phyloP scores from a whole-genome alignment of 2,113 vertebrate genomes.

The Hystrix brachyura region DNA sequence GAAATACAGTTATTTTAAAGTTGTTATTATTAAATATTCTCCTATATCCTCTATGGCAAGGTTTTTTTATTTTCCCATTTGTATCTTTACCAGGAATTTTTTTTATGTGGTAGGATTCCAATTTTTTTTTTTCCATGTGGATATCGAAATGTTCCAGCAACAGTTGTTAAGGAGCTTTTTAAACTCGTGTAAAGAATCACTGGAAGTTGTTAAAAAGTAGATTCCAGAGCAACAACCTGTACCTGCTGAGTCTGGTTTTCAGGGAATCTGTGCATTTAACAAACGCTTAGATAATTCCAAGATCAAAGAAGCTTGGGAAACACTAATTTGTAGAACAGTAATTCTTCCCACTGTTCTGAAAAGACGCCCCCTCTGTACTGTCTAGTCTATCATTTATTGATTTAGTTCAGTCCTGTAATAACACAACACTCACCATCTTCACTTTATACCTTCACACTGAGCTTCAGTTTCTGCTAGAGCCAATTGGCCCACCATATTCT shows the following conservation, averaged over 20 bases:
- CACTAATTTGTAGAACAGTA: neutral
- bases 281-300: neutral
- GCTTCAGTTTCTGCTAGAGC: neutral
- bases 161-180: neutral
- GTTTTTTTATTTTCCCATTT: neutral
- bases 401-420: neutral
- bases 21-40: neutral
- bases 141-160: neutral
- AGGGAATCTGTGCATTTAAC: neutral
- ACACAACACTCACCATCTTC: neutral
- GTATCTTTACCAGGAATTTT: neutral
- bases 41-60: neutral
- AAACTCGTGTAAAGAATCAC: neutral
- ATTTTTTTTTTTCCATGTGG: neutral
- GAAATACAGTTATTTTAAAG: neutral
- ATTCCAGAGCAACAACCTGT: neutral
- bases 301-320: neutral
- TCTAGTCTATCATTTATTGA: neutral
- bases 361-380: neutral
- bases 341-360: neutral
- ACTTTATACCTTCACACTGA: neutral
- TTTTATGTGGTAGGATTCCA: neutral
- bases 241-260: neutral
- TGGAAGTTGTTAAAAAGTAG: neutral
- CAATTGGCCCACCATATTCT: neutral